phyloP scores from a whole-genome alignment of 2,888 invertebrate genomes.

The Trichacis sp. region DNA sequence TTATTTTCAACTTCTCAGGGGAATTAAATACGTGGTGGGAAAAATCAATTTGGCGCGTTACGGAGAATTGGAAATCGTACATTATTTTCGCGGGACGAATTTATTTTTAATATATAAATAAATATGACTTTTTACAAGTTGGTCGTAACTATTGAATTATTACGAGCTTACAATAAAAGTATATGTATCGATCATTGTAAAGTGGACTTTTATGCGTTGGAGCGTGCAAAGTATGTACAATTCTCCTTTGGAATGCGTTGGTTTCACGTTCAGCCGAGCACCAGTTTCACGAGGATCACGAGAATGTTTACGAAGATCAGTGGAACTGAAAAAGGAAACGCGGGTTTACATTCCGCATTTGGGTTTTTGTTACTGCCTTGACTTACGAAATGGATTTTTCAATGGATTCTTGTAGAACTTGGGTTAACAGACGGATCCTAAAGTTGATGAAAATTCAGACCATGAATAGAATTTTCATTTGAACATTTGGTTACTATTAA shows the following conservation, averaged over 20 bases:
- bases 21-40: too few species aligned
- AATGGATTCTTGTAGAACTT: too few species aligned
- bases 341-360: neutral
- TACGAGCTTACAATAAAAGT: neutral
- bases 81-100: neutral
- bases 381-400: too few species aligned
- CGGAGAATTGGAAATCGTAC: neutral
- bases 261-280: conserved; percentile 78
- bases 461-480: too few species aligned
- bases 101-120: neutral
- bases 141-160: neutral
- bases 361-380: too few species aligned
- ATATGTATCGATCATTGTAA: neutral
- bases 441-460: too few species aligned
- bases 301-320: conserved; percentile 90
- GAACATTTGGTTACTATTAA: too few species aligned
- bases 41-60: too few species aligned
- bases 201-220: neutral
- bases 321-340: conserved; percentile 81
- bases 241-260: neutral
- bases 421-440: too few species aligned
- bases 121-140: neutral
- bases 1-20: too few species aligned
- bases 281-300: conserved; percentile 87
- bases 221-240: neutral